Evolutionary conservation across 2,113 vertebrate genomes (phyloP).

Genomic region (Pristiophorus japonicus): DNA sequence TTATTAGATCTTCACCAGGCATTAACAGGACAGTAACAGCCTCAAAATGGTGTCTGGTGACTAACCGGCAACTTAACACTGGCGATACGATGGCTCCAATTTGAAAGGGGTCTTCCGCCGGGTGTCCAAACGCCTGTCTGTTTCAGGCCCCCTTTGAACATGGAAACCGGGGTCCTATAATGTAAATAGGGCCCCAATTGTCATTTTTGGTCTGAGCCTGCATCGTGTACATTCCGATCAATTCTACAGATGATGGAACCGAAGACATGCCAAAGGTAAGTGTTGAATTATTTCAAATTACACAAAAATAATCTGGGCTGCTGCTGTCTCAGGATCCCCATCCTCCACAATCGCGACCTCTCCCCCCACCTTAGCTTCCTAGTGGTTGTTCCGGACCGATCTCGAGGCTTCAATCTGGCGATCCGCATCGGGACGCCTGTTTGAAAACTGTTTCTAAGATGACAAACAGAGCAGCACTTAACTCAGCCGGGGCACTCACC

Average conservation of each 20-base stretch:
- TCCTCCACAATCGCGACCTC: neutral
- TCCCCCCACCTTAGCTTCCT: neutral
- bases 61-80: neutral
- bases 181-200: neutral
- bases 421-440: neutral
- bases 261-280: neutral
- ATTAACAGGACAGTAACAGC: neutral
- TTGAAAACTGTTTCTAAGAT: neutral
- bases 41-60: neutral
- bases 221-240: neutral
- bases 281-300: neutral
- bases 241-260: neutral
- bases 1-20: neutral
- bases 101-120: neutral
- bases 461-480: neutral
- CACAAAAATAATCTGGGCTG: neutral
- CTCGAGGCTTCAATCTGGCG: neutral
- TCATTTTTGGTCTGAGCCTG: neutral
- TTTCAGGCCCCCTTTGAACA: neutral
- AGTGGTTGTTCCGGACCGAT: neutral
- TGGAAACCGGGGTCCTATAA: neutral
- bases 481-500: neutral
- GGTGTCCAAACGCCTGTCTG: neutral
- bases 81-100: too few relatives aligned
- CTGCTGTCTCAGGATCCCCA: too few relatives aligned